Percentiles rank a stretch among this genome's conserved stretches.
Conservation (phyloP, 2,888 invertebrate species). For the Galeopsomyia nigrocyanea region DNA sequence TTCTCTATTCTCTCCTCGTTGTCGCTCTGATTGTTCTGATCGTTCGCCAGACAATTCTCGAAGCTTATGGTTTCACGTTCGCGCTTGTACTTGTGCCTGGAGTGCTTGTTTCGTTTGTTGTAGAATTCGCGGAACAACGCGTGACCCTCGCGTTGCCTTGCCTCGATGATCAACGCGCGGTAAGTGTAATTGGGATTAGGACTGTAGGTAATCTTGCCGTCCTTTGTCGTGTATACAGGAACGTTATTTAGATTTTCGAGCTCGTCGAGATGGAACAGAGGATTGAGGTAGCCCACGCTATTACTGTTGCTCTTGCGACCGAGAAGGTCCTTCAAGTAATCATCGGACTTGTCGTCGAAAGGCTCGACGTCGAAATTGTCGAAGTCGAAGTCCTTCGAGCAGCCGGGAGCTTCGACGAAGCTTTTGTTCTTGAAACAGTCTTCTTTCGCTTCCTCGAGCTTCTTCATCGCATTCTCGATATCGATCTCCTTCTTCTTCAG, state of each 20-base stretch:
- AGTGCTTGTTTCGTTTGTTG: slow-evolving; percentile 10
- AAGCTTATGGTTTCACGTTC: slow-evolving; percentile 28
- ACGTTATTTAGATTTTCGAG: slow-evolving; percentile 61
- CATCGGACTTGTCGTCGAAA: slow-evolving; percentile 47
- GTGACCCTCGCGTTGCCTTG: slow-evolving; percentile 55
- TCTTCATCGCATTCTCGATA: slow-evolving; percentile 34
- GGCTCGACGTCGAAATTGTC: slow-evolving; percentile 57
- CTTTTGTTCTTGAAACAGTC: slow-evolving; percentile 39
- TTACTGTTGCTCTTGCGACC: slow-evolving; percentile 14
- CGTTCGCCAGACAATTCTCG: slow-evolving; percentile 32
- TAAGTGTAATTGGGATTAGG: slow-evolving; percentile 64
- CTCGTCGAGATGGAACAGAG: slow-evolving; percentile 58
- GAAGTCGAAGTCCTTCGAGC: slow-evolving; percentile 53
- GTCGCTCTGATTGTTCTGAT: no score
- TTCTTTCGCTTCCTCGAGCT: slow-evolving; percentile 31
- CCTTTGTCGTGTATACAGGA: slow-evolving; percentile 66
- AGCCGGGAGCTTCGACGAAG: slow-evolving; percentile 42
- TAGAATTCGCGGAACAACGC: slow-evolving; percentile 35
- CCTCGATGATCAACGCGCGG: slow-evolving; percentile 60
- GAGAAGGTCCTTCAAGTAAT: slow-evolving; percentile 33
- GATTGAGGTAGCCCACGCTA: slow-evolving; percentile 56
- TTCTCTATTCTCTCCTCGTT: no score
- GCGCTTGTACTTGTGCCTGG: background rate
- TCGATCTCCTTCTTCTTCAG: slow-evolving; percentile 33
- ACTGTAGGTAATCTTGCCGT: slow-evolving; percentile 66